These are phyloP conservation scores for Brevipalpus yothersi DNA, from an alignment of 1,140 invertebrate species.

Conservation along the genomic window DNA sequence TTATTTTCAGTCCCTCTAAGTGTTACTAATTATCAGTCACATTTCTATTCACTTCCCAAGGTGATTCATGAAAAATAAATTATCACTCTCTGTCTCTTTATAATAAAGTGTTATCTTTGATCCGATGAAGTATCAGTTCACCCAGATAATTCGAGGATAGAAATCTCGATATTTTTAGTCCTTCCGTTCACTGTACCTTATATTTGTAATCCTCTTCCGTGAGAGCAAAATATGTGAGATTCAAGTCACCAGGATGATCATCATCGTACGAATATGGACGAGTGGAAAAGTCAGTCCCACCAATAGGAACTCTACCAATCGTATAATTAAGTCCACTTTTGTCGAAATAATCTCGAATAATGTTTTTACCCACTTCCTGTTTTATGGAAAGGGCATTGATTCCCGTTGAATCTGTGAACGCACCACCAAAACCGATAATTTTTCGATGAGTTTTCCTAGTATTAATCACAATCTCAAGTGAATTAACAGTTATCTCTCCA, in stretches of 20 bases:
- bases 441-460: neutral
- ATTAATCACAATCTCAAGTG: neutral
- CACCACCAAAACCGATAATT: slow-evolving; percentile 49
- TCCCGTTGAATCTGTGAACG: slow-evolving; percentile 57
- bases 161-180: too few species aligned
- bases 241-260: slow-evolving; percentile 25
- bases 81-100: too few species aligned
- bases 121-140: too few species aligned
- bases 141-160: too few species aligned
- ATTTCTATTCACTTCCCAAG: too few species aligned
- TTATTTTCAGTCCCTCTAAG: too few species aligned
- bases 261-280: slow-evolving; percentile 42
- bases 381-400: slow-evolving; percentile 42
- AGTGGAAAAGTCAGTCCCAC: slow-evolving; percentile 50
- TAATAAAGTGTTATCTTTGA: too few species aligned
- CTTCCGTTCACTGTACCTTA: too few species aligned
- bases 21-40: too few species aligned
- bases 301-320: slow-evolving; percentile 45
- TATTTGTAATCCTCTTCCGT: slow-evolving; percentile 34
- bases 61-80: too few species aligned
- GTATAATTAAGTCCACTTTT: slow-evolving; percentile 13
- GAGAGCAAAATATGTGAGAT: slow-evolving; percentile 38
- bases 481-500: neutral
- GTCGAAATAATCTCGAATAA: slow-evolving; percentile 16
- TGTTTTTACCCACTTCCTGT: slow-evolving; percentile 25